Evolutionary conservation across 2,888 invertebrate genomes (phyloP), one percentile per base, ranked within the genome.

Genomic region (Leucozona laternaria): DNA sequence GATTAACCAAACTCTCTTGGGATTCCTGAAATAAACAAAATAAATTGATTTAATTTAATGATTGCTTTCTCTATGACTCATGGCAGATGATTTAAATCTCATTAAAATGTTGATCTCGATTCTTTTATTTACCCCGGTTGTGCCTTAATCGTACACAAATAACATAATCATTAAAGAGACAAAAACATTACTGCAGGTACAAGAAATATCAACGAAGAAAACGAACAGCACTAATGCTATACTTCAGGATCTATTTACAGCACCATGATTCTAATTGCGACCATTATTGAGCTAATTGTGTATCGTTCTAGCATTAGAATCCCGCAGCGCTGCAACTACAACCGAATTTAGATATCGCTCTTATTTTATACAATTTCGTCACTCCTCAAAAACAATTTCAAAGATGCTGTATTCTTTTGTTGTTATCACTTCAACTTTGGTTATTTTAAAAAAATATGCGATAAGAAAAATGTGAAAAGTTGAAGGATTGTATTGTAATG

Each of bases 1-100:
- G 95, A 34, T 94, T 94, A 88, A 95, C 95, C 91, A 97, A 94
- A 84, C 94, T 94, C 91, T 96, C 96, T 90, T 96, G 95, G 91
- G 96, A 96, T 92, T 95, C 95, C 97, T 97, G 83, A 20, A 75
- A 55, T 10, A n/a, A 7, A 68, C 4, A 62, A 57, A 68, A 71
- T 2, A 34, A 64, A n/a, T n/a, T n/a, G n/a, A n/a, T n/a, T n/a
- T n/a, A n/a, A n/a, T n/a, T n/a, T n/a, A n/a, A n/a, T n/a, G n/a
- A n/a, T n/a, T n/a, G n/a, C n/a, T n/a, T n/a, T n/a, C 17, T 8
- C 34, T 64, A 68, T 82, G 78, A 82, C 10, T 81, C 82, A 79
- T 22, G 2, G 2, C 50, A 77, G 4, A 70, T 57, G 13, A 62
- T 31, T 68, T 25, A 20, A 66, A 34, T 66, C 48, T 31, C 48